A percentile compares a stretch with the other conserved stretches of the same genome.
Conservation (phyloP, 2,888 invertebrate species). For the Tachina fera region DNA sequence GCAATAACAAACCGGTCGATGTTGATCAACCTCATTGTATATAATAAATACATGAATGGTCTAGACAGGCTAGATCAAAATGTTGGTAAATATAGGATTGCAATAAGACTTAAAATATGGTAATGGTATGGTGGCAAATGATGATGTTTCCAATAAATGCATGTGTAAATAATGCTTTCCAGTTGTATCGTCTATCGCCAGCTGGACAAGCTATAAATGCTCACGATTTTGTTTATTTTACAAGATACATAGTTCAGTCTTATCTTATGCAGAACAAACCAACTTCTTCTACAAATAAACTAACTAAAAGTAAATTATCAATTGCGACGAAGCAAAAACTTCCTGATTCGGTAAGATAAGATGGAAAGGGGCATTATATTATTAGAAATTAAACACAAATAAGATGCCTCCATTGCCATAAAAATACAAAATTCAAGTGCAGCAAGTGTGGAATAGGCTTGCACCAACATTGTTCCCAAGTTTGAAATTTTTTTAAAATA, state of each 20-base stretch:
- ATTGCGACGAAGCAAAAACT: not conserved
- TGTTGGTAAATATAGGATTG: constrained; percentile 14
- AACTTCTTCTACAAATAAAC: not conserved
- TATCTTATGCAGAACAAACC: no score
- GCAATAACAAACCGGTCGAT: not conserved
- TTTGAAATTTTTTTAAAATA: not conserved
- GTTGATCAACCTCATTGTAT: constrained; percentile 1
- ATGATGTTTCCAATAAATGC: constrained; percentile 14
- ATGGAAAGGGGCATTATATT: not conserved
- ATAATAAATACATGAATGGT: constrained; percentile 2
- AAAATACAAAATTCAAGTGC: constrained; percentile 18
- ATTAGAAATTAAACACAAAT: constrained; percentile 11
- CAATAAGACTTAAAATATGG: not conserved
- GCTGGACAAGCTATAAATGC: not conserved
- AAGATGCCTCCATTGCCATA: not conserved
- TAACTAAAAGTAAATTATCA: not conserved
- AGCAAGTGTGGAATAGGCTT: constrained; percentile 18
- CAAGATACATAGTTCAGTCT: no score
- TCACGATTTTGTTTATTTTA: not conserved
- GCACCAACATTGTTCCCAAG: constrained; percentile 21
- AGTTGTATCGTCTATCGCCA: constrained; percentile 3
- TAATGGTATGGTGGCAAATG: constrained; percentile 22
- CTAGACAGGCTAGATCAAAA: constrained; percentile 18
- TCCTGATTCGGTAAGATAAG: constrained; percentile 5
- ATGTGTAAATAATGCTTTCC: constrained; percentile 9